phyloP scores from a whole-genome alignment of 1,140 invertebrate genomes.

The Plectrocnemia conspersa region DNA sequence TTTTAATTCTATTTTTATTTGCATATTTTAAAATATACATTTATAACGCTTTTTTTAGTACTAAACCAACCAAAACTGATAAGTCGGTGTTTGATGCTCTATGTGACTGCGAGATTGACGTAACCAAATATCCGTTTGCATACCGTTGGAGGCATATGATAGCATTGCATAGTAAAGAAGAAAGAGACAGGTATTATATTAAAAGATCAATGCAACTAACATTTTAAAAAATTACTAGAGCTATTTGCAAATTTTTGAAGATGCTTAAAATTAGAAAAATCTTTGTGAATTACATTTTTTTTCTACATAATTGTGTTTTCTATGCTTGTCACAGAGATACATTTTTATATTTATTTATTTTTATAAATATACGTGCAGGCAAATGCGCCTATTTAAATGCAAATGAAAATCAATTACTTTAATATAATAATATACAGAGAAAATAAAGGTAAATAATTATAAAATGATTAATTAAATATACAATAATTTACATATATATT shows the following conservation, averaged over 20 bases:
- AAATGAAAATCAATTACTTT: no score
- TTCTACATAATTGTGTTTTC: background rate
- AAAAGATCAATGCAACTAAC: no score
- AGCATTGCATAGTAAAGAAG: constrained; percentile 49
- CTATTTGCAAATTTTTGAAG: no score
- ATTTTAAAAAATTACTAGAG: no score
- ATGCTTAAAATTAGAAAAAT: no score
- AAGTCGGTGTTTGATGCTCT: constrained; percentile 65
- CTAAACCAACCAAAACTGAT: constrained; percentile 64
- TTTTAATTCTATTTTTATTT: background rate
- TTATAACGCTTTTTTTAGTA: constrained; percentile 48
- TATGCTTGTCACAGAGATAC: background rate
- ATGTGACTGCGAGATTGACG: constrained; percentile 46
- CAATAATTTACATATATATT: no score
- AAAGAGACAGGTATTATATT: constrained; percentile 55
- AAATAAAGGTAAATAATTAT: no score
- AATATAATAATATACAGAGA: no score
- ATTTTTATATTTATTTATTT: constrained; percentile 5
- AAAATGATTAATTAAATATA: no score
- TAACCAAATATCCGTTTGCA: constrained; percentile 59
- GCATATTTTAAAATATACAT: constrained; percentile 13
- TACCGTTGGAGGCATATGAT: constrained; percentile 63
- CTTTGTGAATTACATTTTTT: background rate
- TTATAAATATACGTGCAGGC: no score
- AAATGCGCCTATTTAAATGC: no score